phyloP scores from a whole-genome alignment of 2,113 vertebrate genomes.

The Macrotis lagotis region DNA sequence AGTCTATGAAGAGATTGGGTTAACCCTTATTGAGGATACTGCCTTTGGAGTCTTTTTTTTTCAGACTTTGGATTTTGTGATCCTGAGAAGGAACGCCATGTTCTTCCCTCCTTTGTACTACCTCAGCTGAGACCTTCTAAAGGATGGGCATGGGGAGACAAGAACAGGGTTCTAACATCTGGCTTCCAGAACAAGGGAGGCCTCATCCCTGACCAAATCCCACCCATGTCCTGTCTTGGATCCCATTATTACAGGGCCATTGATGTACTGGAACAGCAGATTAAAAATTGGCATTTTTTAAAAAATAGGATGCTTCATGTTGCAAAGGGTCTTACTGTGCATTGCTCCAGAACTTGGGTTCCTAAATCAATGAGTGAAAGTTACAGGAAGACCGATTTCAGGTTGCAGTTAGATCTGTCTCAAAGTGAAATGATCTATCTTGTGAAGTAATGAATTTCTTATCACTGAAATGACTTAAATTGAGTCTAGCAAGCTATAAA shows the following conservation, averaged over 20 bases:
- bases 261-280: background rate
- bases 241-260: background rate
- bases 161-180: background rate
- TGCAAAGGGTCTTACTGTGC: background rate
- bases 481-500: background rate
- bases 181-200: background rate
- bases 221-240: background rate
- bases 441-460: background rate
- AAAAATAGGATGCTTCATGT: too few relatives aligned
- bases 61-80: background rate
- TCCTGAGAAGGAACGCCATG: background rate
- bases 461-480: background rate
- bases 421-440: background rate
- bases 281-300: background rate
- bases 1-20: background rate
- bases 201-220: background rate
- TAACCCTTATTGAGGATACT: background rate
- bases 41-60: too few relatives aligned
- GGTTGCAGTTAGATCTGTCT: background rate
- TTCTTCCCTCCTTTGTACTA: too few relatives aligned
- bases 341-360: background rate
- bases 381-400: background rate
- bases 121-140: too few relatives aligned
- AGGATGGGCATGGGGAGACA: background rate
- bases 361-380: background rate